Evolutionary conservation across 2,797 vertebrate genomes (phyloP).

Genomic region (Mastacembelus armatus): DNA sequence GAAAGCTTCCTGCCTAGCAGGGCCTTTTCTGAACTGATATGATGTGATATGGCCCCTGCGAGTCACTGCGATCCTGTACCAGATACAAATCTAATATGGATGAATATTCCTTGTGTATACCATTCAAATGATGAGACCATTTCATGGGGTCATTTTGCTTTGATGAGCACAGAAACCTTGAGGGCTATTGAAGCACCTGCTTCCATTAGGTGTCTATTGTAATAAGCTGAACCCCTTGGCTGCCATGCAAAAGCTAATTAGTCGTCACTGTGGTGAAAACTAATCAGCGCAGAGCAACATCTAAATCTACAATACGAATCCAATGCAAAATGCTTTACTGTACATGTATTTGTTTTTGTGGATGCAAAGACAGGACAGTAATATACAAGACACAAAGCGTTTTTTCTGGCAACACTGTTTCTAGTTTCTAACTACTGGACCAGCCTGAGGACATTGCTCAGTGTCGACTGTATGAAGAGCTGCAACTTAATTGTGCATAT

Average conservation of each 20-base stretch:
- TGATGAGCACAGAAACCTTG: conserved; percentile 39
- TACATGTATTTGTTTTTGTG: conserved; percentile 35
- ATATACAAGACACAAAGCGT: not conserved
- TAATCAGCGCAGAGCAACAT: conserved; percentile 33
- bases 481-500: too few species aligned
- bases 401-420: conserved; percentile 3
- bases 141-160: conserved; percentile 33
- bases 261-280: conserved; percentile 26
- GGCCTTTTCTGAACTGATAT: conserved; percentile 27
- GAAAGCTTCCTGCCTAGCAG: conserved; percentile 26
- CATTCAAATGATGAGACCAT: conserved; percentile 28
- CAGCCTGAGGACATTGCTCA: not conserved
- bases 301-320: conserved; percentile 8
- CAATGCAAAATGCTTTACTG: too few species aligned
- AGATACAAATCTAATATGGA: conserved; percentile 10
- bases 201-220: conserved; percentile 23
- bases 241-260: conserved; percentile 50
- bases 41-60: conserved; percentile 13
- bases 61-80: conserved; percentile 12
- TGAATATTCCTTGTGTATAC: conserved; percentile 11
- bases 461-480: not conserved
- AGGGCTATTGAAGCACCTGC: conserved; percentile 25
- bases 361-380: conserved; percentile 7
- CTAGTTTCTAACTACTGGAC: not conserved
- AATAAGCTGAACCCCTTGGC: conserved; percentile 14